Base-by-base conservation (phyloP, 2,113 vertebrate genomes). In the Saimiri boliviensis region DNA sequence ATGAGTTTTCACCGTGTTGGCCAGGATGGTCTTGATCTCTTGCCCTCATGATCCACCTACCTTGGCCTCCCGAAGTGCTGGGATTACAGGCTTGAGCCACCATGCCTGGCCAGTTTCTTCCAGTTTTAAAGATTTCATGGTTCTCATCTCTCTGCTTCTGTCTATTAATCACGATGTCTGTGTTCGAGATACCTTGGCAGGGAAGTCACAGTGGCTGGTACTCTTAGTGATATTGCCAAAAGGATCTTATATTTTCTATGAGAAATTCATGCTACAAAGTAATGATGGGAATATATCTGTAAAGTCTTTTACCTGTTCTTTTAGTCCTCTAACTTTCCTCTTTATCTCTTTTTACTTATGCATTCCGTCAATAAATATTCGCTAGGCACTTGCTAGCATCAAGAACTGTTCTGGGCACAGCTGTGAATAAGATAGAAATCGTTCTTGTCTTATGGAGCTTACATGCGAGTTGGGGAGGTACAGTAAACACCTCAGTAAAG, bases 101-200 rank as follows among this genome's bases (percentile, higher is more conserved):
- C 52, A 52, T 52, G 52, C 52, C 52, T 52, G 16, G 52, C 52
- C 1, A 5, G 16, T 52, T 49, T 89, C 47, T 84, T 94, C 35
- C 25, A 77, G 63, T 52, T 82, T 81, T 76, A 77, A 68, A 47
- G 76, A 76, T 68, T 63, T 32, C 52, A 23, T 63, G 60, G 56
- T 88, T 95, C 81, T 96, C 27, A 80, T 32, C 40, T 90, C 73
- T 86, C 13, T 63, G 35, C n/a, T 95, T 96, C 45, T 71, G 3
- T 74, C 68, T 86, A 14, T 86, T 60, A 71, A 66, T 86, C 19
- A 23, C 11, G 37, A n/a, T 10, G 52, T 86, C 23, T 87, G 2
- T 27, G n/a, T 45, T 70, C 25, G 42, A 91, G 56, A 32, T 58
- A 27, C 52, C 11, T 80, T 80, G 79, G n/a, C 17, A 76, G 42